Evolutionary conservation across 2,113 vertebrate genomes (phyloP), one percentile per base, ranked within the genome.

Genomic region (Crypturellus undulatus): DNA sequence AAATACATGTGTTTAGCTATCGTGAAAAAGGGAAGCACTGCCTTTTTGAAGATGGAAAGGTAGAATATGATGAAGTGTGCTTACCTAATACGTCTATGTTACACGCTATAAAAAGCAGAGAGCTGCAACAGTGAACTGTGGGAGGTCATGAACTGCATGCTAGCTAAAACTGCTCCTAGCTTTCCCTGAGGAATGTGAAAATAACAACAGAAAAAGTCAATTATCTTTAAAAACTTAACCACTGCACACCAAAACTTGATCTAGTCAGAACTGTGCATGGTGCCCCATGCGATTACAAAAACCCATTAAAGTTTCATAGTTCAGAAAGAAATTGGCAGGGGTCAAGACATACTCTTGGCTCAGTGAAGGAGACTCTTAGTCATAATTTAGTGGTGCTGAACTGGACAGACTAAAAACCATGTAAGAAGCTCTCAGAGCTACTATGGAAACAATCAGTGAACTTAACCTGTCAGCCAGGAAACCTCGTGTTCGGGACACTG

Each of bases 51-150:
- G 58, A 65, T 19, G 26, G 59, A 47, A 76, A 63, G 77, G 7
- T 25, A 14, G 10, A 45, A 21, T 0, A 0, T 0, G 1, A 78
- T 25, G 70, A 72, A 38, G n/a, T 22, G 12, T 72, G 32, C 7
- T 64, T 65, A 5, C 16, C 12, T 18, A 73, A 58, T 22, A 12
- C 73, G 12, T 5, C n/a, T 34, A 2, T 10, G 2, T 20, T 40
- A 43, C 4, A 51, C 21, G 3, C n/a, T 54, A 2, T 49, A 40
- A 79, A 21, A 30, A 30, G 28, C 54, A 56, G 54, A 9, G 54
- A 30, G 28, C 54, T 56, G 28, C 54, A 56, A 9, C 15, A 4
- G 21, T 56, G 28, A 56, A 28, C 14, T 22, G 21, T 54, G 52
- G 52, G 52, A 54, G 52, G 52, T 30, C 54, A 56, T 56, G 28